A percentile compares a stretch with the other conserved stretches of the same genome.
Evolutionary conservation across 2,888 invertebrate species (phyloP).

Genomic region (Rhyacophila evoluta): DNA sequence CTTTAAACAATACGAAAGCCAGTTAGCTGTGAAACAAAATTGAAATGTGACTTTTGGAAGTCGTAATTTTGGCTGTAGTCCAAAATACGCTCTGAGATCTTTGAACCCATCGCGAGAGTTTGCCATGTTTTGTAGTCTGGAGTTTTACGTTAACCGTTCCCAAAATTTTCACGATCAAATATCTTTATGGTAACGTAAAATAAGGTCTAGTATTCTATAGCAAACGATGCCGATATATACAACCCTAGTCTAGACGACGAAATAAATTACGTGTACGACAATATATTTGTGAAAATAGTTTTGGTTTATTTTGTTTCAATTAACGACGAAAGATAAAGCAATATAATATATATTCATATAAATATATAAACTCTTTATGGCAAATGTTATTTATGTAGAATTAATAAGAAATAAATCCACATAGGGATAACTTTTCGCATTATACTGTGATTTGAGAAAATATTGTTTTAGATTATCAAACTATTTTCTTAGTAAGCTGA

Average conservation of each 20-base stretch:
- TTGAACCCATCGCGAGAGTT: background rate
- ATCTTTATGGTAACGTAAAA: background rate
- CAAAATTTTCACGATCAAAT: background rate
- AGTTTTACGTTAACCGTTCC: background rate
- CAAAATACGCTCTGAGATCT: background rate
- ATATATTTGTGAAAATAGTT: background rate
- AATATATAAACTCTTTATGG: too few species aligned
- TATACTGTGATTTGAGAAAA: too few species aligned
- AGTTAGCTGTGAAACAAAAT: background rate
- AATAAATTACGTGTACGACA: background rate
- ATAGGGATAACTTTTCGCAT: too few species aligned
- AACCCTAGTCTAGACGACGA: background rate
- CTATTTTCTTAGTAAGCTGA: too few species aligned
- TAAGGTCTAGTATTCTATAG: background rate
- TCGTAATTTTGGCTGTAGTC: conserved; percentile 22
- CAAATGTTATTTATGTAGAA: too few species aligned
- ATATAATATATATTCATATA: too few species aligned
- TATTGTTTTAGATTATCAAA: too few species aligned
- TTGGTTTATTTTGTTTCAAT: background rate
- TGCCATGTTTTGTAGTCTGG: background rate
- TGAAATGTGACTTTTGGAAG: conserved; percentile 1
- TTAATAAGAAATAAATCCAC: too few species aligned
- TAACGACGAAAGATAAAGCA: background rate
- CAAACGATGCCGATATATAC: background rate
- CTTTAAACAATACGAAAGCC: background rate